Base-by-base conservation (phyloP, 2,797 vertebrate species). In the Tapera naevia region DNA sequence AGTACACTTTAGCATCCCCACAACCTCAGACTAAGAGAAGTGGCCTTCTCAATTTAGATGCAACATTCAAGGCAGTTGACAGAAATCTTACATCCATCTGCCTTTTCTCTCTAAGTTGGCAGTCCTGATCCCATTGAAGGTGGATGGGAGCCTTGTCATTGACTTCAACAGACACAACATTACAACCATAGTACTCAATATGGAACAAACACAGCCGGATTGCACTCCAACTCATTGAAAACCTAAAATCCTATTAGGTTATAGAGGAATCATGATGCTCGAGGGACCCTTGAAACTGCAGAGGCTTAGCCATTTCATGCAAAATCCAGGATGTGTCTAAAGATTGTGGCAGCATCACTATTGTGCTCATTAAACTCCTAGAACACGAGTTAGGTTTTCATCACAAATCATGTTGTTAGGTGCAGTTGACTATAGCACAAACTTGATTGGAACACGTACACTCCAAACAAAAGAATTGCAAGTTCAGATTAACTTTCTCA, bases 191-290 rank as follows among this genome's bases (percentile, higher is more conserved):
- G 58, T 7, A 78, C 27, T 89, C 78, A 57, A 81, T 76, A 62
- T 80, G 76, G 62, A 96, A 84, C 80, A 92, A 92, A 88, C 33
- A 83, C 79, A 85, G 93, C 84, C 79, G 64, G 76, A 61, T 93
- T 71, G 73, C 56, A 73, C 82, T 94, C 60, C 90, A 46, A 70
- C 30, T 79, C 91, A 78, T 8, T 88, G 74, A 80, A 96, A 92
- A 79, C 50, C 71, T 82, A 50, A 93, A 95, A 94, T 80, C 80
- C 88, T 83, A 56, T 88, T 91, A 95, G 71, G 71, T 80, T 93
- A 81, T 71, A 25, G 9, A 94, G 76, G 17, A 73, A 67, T 80
- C 92, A 91, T 88, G 79, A 93, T 64, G 70, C 35, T 92, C 15
- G 4, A 91, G 89, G 88, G 82, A 66, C 66, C 61, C 94, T 93